A percentile compares a stretch with the other conserved stretches of the same genome.
Evolutionary conservation across 2,797 vertebrate genomes (phyloP).

Genomic region (Mormyrops attenuatus): DNA sequence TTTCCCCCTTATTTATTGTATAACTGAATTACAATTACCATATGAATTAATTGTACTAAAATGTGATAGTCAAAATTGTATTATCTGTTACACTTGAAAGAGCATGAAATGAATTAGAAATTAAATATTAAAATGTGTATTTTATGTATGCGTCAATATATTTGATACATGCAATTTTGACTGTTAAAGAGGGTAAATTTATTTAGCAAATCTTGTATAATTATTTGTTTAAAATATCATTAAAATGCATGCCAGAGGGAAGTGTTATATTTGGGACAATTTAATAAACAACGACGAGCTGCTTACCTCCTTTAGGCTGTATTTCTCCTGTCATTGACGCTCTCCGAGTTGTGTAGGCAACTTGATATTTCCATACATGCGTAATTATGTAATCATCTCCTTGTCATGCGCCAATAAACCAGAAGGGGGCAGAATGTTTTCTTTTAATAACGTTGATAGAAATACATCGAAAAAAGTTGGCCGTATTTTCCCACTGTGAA

Average conservation of each 20-base stretch:
- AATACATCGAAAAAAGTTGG: not conserved
- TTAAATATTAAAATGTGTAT: constrained; percentile 30
- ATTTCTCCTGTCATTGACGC: not conserved
- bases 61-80: constrained; percentile 33
- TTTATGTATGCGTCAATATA: constrained; percentile 11
- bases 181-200: constrained; percentile 29
- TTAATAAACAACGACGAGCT: constrained; percentile 39
- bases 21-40: constrained; percentile 49
- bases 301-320: constrained; percentile 8
- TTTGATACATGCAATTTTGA: constrained; percentile 14
- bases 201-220: constrained; percentile 31
- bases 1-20: constrained; percentile 45
- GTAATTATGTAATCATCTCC: not conserved
- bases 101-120: constrained; percentile 47
- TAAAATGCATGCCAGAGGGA: constrained; percentile 41
- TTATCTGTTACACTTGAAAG: not conserved
- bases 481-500: not conserved
- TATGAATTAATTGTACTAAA: constrained; percentile 43
- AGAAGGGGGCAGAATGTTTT: not conserved
- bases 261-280: constrained; percentile 50
- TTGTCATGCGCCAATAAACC: not conserved
- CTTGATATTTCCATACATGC: not conserved
- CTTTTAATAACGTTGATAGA: not conserved
- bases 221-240: constrained; percentile 27
- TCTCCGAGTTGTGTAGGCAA: not conserved